Conservation (phyloP, 92 coral and sea anemone species). For the Epizoanthus fatuus region DNA sequence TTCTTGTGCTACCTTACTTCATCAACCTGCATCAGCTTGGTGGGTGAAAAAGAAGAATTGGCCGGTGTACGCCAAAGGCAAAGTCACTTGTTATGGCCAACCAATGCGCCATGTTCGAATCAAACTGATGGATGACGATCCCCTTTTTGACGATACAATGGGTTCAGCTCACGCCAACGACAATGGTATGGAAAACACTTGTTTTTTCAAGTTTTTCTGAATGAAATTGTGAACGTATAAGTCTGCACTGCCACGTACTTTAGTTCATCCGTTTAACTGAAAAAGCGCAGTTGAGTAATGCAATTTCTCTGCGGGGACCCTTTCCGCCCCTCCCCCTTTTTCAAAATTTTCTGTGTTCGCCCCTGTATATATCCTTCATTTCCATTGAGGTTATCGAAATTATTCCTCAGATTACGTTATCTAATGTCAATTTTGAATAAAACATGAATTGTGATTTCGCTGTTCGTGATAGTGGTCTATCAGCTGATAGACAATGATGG, state of each 20-base stretch:
- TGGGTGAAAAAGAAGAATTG: constrained; percentile 40
- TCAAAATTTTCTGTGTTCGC: no score
- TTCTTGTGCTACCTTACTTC: neutral
- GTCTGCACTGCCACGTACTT: neutral
- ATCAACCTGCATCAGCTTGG: neutral
- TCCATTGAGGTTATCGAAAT: no score
- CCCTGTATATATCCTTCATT: no score
- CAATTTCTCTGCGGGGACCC: no score
- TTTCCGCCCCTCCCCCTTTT: no score
- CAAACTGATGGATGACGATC: constrained; percentile 42
- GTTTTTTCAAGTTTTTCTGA: neutral
- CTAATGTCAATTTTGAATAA: no score
- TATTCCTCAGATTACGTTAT: no score
- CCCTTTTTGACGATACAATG: constrained; percentile 22
- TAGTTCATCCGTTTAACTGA: neutral
- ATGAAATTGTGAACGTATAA: neutral
- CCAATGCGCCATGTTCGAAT: constrained; percentile 37
- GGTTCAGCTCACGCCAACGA: constrained; percentile 1
- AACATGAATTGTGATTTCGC: no score
- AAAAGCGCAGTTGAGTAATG: no score
- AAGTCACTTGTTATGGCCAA: constrained; percentile 37
- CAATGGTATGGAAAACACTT: neutral
- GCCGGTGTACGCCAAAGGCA: constrained; percentile 21
- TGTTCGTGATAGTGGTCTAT: no score
- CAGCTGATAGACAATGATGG: no score